Percentiles rank a stretch among this genome's conserved stretches.
These are phyloP conservation scores for Onychostoma macrolepis DNA, from an alignment of 2,113 vertebrate genomes.

Conservation along the genomic window DNA sequence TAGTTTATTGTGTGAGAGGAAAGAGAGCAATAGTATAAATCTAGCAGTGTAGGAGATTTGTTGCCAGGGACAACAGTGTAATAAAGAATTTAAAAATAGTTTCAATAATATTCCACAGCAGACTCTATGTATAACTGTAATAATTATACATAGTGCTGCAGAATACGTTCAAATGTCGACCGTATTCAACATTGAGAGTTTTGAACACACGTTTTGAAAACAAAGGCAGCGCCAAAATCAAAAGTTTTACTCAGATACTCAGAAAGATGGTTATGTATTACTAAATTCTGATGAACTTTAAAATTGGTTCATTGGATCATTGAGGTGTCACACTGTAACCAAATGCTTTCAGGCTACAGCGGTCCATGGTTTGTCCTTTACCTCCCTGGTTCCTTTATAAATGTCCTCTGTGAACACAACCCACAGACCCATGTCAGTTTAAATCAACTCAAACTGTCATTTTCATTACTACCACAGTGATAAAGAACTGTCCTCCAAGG, in stretches of 20 bases:
- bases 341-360: slow-evolving; percentile 66
- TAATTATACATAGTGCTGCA: neutral
- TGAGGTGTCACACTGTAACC: slow-evolving; percentile 62
- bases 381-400: neutral
- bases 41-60: neutral
- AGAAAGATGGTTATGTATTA: neutral
- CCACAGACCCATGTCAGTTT: slow-evolving; percentile 21
- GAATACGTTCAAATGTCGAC: neutral
- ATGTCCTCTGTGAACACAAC: slow-evolving; percentile 14
- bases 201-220: neutral
- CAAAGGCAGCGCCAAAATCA: neutral
- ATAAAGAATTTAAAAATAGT: neutral
- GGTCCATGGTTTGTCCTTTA: slow-evolving; percentile 16
- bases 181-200: neutral
- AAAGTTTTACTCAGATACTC: neutral
- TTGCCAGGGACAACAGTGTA: neutral
- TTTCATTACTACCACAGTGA: slow-evolving; percentile 41
- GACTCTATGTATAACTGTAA: too few relatives aligned
- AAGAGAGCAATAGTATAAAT: neutral
- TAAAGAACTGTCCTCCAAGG: slow-evolving; percentile 41
- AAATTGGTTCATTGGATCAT: neutral
- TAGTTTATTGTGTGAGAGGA: neutral
- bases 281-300: slow-evolving; percentile 3
- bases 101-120: neutral
- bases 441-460: slow-evolving; percentile 46